These are phyloP conservation scores for Drosophila subquinaria DNA, from an alignment of 2,888 invertebrate genomes.

Conservation along the genomic window DNA sequence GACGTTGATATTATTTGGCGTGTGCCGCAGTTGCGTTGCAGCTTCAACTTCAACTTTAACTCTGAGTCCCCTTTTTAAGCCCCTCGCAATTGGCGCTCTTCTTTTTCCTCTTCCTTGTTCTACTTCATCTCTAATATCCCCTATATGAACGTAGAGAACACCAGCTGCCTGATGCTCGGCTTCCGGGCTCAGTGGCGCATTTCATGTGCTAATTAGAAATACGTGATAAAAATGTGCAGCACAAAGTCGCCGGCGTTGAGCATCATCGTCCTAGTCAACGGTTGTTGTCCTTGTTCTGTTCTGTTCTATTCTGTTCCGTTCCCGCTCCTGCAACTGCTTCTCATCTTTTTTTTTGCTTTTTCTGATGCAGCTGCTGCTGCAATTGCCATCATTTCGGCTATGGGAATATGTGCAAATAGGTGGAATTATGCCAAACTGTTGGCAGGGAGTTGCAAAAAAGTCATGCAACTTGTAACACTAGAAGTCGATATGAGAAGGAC, in stretches of 20 bases:
- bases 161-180: conserved; percentile 46
- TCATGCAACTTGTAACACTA: conserved; percentile 4
- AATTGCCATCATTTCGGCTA: conserved; percentile 32
- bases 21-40: conserved; percentile 55
- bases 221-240: conserved; percentile 69
- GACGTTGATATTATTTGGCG: conserved; percentile 74
- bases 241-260: conserved; percentile 16
- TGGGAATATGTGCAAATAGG: conserved; percentile 36
- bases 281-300: conserved; percentile 40
- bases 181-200: conserved; percentile 58
- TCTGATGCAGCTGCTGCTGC: conserved; percentile 8
- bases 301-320: too few species aligned
- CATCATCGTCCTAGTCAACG: conserved; percentile 27
- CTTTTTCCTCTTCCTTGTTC: not conserved
- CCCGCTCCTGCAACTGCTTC: not conserved
- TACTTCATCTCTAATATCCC: not conserved
- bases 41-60: conserved; percentile 21
- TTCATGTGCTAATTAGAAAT: conserved; percentile 77
- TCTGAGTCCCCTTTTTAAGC: conserved; percentile 1
- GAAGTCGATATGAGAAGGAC: not conserved
- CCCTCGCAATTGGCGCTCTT: conserved; percentile 8
- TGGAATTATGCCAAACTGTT: conserved; percentile 15
- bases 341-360: not conserved
- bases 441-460: conserved; percentile 5
- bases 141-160: conserved; percentile 3